Evolutionary conservation across 1,140 invertebrate genomes (phyloP).

Genomic region (Tachypleus tridentatus): DNA sequence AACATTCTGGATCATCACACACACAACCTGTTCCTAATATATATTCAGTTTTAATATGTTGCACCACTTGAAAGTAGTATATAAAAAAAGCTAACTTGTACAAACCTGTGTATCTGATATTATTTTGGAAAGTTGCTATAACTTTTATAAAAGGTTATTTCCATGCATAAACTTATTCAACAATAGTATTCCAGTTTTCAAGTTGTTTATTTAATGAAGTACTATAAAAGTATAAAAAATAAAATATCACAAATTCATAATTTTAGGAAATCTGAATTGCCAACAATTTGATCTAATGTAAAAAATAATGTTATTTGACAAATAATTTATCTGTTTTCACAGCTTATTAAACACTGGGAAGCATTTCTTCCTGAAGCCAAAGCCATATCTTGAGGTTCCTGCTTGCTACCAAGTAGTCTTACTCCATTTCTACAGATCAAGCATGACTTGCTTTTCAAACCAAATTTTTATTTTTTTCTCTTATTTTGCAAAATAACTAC

Average conservation of each 20-base stretch:
- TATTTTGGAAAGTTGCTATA: no score
- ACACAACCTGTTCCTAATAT: no score
- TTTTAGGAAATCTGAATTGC: background rate
- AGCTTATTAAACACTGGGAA: constrained; percentile 45
- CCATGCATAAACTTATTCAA: background rate
- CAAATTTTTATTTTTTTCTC: no score
- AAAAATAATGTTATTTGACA: background rate
- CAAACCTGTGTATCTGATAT: no score
- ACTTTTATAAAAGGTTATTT: background rate
- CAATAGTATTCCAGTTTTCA: background rate
- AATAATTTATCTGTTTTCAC: constrained; percentile 2
- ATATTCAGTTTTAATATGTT: no score
- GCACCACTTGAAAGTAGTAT: no score
- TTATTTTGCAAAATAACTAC: no score
- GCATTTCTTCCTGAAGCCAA: constrained; percentile 42
- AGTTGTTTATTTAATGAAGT: background rate
- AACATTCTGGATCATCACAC: no score
- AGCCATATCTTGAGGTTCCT: constrained; percentile 28
- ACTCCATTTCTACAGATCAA: no score
- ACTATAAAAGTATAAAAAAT: background rate
- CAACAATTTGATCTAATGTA: constrained; percentile 1
- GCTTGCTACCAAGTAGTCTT: no score
- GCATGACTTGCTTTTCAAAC: no score
- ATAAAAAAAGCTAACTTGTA: no score
- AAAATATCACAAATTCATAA: background rate